Conservation (phyloP, 2,888 invertebrate genomes). For the Corythucha ciliata region DNA sequence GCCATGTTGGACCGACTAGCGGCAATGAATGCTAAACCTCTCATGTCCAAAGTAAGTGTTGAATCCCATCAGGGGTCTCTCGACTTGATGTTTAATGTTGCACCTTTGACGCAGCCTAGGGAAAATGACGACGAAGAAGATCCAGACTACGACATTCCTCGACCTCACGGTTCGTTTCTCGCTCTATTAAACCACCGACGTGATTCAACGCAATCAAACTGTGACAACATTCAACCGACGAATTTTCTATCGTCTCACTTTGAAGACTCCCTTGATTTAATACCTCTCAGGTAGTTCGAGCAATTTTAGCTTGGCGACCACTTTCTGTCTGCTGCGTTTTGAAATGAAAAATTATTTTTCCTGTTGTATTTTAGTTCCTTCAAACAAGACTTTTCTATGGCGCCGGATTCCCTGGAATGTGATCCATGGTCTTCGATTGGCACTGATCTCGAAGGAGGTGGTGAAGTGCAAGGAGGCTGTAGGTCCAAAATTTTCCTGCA, state of each 20-base stretch:
- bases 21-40: too few relatives aligned
- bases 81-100: too few relatives aligned
- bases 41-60: too few relatives aligned
- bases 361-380: conserved; percentile 5
- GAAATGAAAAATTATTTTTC: background rate
- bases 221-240: conserved; percentile 7
- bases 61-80: too few relatives aligned
- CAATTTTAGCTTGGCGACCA: background rate
- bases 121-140: conserved; percentile 35
- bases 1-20: too few relatives aligned
- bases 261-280: conserved; percentile 32
- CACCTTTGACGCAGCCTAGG: too few relatives aligned
- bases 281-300: conserved; percentile 24
- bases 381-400: conserved; percentile 33
- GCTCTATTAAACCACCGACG: conserved; percentile 15
- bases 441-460: too few relatives aligned
- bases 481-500: too few relatives aligned
- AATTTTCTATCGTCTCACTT: conserved; percentile 20
- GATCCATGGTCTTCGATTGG: conserved; percentile 35
- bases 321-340: too few relatives aligned
- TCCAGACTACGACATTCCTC: conserved; percentile 46
- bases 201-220: conserved; percentile 23
- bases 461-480: too few relatives aligned
- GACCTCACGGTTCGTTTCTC: conserved; percentile 42
- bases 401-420: conserved; percentile 36